Percentiles rank a stretch among this genome's conserved stretches.
Evolutionary conservation across 2,113 vertebrate genomes (phyloP).

Genomic region (Pampusana beccarii): DNA sequence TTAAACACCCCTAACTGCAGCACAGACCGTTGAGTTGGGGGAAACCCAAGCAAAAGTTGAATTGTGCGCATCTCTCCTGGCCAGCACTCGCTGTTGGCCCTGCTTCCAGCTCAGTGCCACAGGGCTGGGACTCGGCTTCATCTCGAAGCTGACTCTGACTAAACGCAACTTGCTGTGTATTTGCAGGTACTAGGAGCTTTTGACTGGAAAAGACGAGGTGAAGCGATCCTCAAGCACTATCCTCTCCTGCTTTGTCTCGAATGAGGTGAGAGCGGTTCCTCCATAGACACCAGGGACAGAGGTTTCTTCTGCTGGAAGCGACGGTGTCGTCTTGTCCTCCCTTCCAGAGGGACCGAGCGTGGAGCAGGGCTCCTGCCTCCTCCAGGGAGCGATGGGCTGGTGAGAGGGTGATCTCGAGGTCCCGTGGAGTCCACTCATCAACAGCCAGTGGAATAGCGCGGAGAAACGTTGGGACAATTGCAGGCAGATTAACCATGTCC

Average conservation of each 20-base stretch:
- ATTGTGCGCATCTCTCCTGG: background rate
- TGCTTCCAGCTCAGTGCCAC: background rate
- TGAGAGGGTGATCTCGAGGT: background rate
- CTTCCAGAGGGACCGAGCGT: background rate
- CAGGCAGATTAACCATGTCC: background rate
- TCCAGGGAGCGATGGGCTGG: background rate
- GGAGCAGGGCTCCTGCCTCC: background rate
- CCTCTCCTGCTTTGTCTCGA: slow-evolving; percentile 39
- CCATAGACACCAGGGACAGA: slow-evolving; percentile 42
- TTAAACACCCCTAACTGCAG: background rate
- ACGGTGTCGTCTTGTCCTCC: background rate
- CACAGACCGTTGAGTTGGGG: background rate
- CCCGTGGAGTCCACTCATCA: background rate
- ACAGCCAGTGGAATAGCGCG: background rate
- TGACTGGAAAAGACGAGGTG: background rate
- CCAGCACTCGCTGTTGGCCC: background rate
- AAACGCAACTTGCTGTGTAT: slow-evolving; percentile 1
- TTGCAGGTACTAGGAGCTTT: slow-evolving; percentile 31
- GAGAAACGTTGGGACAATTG: background rate
- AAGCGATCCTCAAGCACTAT: background rate
- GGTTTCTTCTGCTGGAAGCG: slow-evolving; percentile 34
- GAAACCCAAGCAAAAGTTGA: background rate
- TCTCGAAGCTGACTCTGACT: background rate
- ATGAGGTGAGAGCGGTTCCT: slow-evolving; percentile 51
- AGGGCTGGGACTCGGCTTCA: background rate